phyloP scores from a whole-genome alignment of 2,113 vertebrate genomes.

The Nothobranchius furzeri region DNA sequence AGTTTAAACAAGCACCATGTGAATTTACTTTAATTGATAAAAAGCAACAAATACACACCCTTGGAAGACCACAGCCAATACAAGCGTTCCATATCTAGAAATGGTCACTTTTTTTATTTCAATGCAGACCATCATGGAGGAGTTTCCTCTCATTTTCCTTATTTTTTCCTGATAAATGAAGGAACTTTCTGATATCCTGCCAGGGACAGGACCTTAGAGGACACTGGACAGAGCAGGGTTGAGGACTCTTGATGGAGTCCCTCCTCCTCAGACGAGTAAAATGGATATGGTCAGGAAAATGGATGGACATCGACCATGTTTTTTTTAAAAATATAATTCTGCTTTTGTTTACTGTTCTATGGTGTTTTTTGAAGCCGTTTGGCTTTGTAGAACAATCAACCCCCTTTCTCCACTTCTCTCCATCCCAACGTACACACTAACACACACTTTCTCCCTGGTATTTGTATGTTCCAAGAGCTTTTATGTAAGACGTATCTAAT shows the following conservation, averaged over 20 bases:
- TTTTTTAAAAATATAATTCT: not conserved
- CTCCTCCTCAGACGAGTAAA: conserved; percentile 44
- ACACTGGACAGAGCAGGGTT: conserved; percentile 8
- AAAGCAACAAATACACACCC: not conserved
- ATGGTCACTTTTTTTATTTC: not conserved
- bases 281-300: conserved; percentile 11
- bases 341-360: conserved; percentile 51
- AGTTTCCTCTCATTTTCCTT: not conserved
- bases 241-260: conserved; percentile 47
- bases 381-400: conserved; percentile 62
- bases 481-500: conserved; percentile 65
- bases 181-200: conserved; percentile 15
- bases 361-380: conserved; percentile 60
- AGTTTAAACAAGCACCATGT: not conserved
- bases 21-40: too few relatives aligned
- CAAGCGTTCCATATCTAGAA: not conserved
- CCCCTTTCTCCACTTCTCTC: not conserved
- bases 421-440: conserved; percentile 1
- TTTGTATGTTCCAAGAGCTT: conserved; percentile 67
- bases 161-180: conserved; percentile 22
- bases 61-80: conserved; percentile 7
- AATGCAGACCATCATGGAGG: conserved; percentile 18
- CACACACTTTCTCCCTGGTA: conserved; percentile 30
- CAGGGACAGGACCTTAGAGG: conserved; percentile 4
- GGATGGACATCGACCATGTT: not conserved